phyloP scores from a whole-genome alignment of 2,888 invertebrate species.

The Microctonus hyperodae region DNA sequence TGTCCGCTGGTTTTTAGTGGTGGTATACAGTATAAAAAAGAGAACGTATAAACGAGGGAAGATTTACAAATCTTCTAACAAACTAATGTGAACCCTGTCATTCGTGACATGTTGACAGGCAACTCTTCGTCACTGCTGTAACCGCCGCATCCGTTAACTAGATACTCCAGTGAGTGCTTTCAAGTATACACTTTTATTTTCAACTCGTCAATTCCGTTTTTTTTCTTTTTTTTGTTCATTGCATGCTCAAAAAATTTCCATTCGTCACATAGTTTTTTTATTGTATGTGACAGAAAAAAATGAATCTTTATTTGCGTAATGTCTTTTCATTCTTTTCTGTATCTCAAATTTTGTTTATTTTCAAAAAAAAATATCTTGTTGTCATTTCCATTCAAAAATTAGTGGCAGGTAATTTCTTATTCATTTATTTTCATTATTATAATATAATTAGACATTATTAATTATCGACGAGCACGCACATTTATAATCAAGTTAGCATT shows the following conservation, averaged over 20 bases:
- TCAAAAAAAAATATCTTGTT: background rate
- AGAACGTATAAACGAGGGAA: background rate
- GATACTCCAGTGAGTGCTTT: conserved; percentile 8
- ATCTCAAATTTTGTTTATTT: background rate
- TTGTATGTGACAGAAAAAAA: background rate
- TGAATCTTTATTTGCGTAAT: background rate
- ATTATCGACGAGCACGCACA: background rate
- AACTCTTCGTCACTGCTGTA: conserved; percentile 23
- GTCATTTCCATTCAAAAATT: background rate
- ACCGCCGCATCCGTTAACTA: conserved; percentile 28
- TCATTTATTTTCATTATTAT: conserved; percentile 1
- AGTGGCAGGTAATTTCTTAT: background rate
- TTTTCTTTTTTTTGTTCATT: conserved; percentile 3
- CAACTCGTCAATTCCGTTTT: background rate
- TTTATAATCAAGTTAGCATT: background rate
- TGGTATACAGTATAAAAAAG: background rate
- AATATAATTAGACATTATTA: conserved; percentile 11
- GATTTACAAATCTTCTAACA: conserved; percentile 17
- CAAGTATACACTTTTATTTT: background rate
- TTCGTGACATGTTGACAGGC: conserved; percentile 23
- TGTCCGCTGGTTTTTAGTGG: background rate
- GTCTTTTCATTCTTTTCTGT: background rate
- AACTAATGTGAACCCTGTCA: conserved; percentile 29
- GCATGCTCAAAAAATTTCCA: background rate
- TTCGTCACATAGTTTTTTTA: background rate